A percentile compares a stretch with the other conserved stretches of the same genome.
Evolutionary conservation across 2,888 invertebrate genomes (phyloP).

Genomic region (Gonocerus acuteangulatus): DNA sequence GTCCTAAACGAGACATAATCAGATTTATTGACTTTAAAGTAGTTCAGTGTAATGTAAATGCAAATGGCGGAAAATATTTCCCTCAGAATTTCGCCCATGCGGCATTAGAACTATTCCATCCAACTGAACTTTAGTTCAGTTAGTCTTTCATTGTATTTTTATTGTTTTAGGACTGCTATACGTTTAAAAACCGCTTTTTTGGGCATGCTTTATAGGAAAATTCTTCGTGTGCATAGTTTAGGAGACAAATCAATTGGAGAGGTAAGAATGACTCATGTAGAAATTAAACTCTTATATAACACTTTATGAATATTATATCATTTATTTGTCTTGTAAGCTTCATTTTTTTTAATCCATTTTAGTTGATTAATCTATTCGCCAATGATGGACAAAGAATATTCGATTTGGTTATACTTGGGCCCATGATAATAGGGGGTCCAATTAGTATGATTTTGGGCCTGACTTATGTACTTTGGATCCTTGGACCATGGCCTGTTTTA

Average conservation of each 20-base stretch:
- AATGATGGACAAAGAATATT: conserved; percentile 51
- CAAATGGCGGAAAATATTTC: too few relatives aligned
- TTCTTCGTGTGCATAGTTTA: conserved; percentile 43
- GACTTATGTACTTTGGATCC: conserved; percentile 47
- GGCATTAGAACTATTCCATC: too few relatives aligned
- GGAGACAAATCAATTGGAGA: conserved; percentile 47
- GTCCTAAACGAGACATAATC: too few relatives aligned
- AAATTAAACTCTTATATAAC: neutral
- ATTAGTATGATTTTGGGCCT: conserved; percentile 47
- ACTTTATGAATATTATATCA: neutral
- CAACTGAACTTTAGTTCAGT: too few relatives aligned
- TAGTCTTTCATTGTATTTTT: too few relatives aligned
- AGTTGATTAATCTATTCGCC: conserved; percentile 52
- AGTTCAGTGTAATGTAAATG: too few relatives aligned
- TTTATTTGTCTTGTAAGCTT: too few relatives aligned
- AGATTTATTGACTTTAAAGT: too few relatives aligned
- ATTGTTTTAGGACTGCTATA: conserved; percentile 42
- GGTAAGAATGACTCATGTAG: conserved; percentile 26
- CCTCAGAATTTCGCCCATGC: too few relatives aligned
- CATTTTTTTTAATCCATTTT: conserved; percentile 36
- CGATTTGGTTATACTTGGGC: conserved; percentile 48
- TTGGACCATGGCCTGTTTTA: conserved; percentile 49
- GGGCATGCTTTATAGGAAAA: conserved; percentile 43
- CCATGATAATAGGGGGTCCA: conserved; percentile 50
- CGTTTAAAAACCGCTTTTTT: conserved; percentile 44